A percentile compares a stretch with the other conserved stretches of the same genome.
Conservation (phyloP, 2,797 vertebrate genomes). For the Dallia pectoralis region DNA sequence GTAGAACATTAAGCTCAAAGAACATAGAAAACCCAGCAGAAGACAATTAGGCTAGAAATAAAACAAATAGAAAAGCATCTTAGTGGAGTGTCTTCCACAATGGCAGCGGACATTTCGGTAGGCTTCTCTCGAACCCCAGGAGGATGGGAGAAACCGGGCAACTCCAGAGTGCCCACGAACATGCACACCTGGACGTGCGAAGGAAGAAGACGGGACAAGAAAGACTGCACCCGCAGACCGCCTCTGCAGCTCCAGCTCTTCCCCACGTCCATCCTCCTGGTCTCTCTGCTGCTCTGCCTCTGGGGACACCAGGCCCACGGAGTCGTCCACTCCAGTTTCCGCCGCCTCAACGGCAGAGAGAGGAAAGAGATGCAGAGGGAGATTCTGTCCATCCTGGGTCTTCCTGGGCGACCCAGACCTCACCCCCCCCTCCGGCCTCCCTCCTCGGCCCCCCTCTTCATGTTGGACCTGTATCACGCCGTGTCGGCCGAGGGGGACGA, state of each 20-base stretch:
- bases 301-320: slow-evolving; percentile 76
- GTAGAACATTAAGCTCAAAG: background rate
- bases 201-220: background rate
- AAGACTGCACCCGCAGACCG: background rate
- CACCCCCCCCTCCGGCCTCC: slow-evolving; percentile 76
- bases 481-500: slow-evolving; percentile 80
- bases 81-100: background rate
- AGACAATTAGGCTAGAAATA: background rate
- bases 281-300: slow-evolving; percentile 59
- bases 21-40: background rate
- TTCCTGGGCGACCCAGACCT: slow-evolving; percentile 83
- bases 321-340: slow-evolving; percentile 78
- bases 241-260: slow-evolving; percentile 20
- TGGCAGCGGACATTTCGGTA: slow-evolving; percentile 31
- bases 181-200: slow-evolving; percentile 23
- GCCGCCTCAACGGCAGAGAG: slow-evolving; percentile 82
- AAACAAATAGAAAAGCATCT: background rate
- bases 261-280: slow-evolving; percentile 51
- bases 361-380: slow-evolving; percentile 93
- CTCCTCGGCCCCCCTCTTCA: slow-evolving; percentile 88
- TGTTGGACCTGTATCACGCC: slow-evolving; percentile 93
- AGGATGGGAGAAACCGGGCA: background rate
- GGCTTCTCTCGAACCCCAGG: background rate
- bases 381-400: slow-evolving; percentile 88
- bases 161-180: background rate